These are phyloP conservation scores for Falco cherrug DNA, from an alignment of 2,797 vertebrate species.

Conservation along the genomic window DNA sequence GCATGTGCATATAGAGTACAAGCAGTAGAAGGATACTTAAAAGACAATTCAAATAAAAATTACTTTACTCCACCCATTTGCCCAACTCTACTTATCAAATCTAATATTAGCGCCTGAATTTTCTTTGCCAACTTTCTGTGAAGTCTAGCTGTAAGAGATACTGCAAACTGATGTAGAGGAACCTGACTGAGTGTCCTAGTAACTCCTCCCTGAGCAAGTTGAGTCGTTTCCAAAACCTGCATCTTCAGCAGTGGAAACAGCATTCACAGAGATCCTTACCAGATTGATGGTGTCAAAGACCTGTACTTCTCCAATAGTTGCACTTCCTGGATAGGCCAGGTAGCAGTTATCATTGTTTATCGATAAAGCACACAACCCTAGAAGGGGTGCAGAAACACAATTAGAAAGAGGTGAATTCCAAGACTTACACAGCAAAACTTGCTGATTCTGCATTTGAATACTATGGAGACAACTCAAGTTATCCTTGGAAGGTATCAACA, in stretches of 20 bases:
- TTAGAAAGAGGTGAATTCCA: background rate
- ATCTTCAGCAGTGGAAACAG: background rate
- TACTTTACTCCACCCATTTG: background rate
- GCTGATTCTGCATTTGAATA: background rate
- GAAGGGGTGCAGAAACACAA: background rate
- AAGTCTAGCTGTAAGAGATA: background rate
- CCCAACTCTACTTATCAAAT: background rate
- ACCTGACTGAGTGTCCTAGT: background rate
- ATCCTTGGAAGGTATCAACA: background rate
- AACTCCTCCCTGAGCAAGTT: background rate
- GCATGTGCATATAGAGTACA: background rate
- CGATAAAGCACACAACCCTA: slow-evolving; percentile 93
- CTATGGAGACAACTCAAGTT: background rate
- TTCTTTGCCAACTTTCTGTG: background rate
- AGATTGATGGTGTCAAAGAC: slow-evolving; percentile 98
- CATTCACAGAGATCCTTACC: slow-evolving; percentile 78
- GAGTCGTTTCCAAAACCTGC: background rate
- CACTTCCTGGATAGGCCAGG: slow-evolving; percentile 95
- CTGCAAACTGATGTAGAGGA: background rate
- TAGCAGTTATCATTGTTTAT: slow-evolving; percentile 99
- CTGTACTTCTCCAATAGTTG: slow-evolving; percentile 97
- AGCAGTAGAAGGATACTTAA: background rate
- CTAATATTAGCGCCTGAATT: background rate
- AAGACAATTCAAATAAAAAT: background rate
- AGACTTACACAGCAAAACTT: background rate